These are phyloP conservation scores for Metaphire vulgaris DNA, from an alignment of 1,140 invertebrate species.

Conservation along the genomic window DNA sequence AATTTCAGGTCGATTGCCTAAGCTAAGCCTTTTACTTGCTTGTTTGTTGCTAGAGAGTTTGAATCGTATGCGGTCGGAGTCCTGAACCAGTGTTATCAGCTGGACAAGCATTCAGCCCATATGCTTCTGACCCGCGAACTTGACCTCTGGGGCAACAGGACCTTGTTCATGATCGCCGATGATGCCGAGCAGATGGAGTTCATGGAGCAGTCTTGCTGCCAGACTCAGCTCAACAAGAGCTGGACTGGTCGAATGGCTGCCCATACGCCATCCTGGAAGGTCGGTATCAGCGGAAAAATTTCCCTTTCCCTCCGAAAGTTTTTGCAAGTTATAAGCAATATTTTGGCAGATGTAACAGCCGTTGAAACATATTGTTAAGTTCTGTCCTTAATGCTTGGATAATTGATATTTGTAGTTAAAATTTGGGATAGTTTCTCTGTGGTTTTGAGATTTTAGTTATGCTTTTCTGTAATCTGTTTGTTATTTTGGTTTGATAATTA, in stretches of 20 bases:
- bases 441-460: background rate
- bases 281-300: conserved; percentile 30
- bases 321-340: background rate
- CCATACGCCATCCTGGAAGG: conserved; percentile 44
- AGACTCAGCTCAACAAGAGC: conserved; percentile 45
- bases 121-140: conserved; percentile 37
- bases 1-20: too few species aligned
- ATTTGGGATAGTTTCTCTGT: background rate
- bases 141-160: conserved; percentile 36
- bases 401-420: background rate
- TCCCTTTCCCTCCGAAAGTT: background rate
- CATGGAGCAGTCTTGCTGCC: conserved; percentile 45
- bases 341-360: background rate
- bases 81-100: conserved; percentile 43
- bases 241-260: conserved; percentile 47
- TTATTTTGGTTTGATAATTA: too few species aligned
- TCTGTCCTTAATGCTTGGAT: background rate
- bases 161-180: conserved; percentile 42
- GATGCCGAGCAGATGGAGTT: conserved; percentile 44
- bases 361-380: background rate
- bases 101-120: conserved; percentile 39
- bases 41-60: conserved; percentile 3
- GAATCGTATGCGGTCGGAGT: conserved; percentile 31
- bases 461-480: background rate
- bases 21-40: too few species aligned